Conservation (phyloP, 2,113 vertebrate species). For the Hemiprocne comata region DNA sequence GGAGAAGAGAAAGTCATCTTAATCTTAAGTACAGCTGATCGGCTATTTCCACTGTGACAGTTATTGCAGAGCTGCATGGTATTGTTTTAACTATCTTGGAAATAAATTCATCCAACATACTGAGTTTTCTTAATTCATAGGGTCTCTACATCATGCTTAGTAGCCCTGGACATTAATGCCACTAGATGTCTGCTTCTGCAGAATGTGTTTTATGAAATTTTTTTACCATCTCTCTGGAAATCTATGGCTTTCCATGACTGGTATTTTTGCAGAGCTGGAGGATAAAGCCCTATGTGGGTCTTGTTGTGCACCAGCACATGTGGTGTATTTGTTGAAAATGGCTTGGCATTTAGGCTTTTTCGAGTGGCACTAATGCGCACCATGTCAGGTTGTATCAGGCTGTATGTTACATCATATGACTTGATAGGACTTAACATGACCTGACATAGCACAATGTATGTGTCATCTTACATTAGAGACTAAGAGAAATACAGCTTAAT, state of each 20-base stretch:
- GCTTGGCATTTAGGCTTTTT: constrained; percentile 62
- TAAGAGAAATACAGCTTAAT: background rate
- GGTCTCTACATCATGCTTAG: background rate
- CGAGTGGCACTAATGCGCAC: constrained; percentile 44
- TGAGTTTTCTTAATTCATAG: background rate
- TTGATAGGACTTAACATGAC: constrained; percentile 57
- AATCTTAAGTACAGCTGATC: background rate
- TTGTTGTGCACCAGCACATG: background rate
- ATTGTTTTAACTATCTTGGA: background rate
- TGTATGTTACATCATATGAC: background rate
- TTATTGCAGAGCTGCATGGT: background rate
- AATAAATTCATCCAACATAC: background rate
- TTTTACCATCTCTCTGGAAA: background rate
- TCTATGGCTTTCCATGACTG: background rate
- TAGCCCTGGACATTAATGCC: background rate
- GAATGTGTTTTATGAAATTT: background rate
- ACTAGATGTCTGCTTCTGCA: background rate
- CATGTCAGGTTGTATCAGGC: constrained; percentile 28
- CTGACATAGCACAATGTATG: constrained; percentile 53
- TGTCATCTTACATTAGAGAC: constrained; percentile 61
- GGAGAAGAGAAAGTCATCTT: background rate
- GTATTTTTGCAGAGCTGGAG: constrained; percentile 33
- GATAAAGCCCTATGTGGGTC: constrained; percentile 35
- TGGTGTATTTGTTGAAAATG: constrained; percentile 14
- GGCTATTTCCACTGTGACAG: background rate